Base-by-base conservation (phyloP, 2,888 invertebrate species). In the Drosophila suboccidentalis region DNA sequence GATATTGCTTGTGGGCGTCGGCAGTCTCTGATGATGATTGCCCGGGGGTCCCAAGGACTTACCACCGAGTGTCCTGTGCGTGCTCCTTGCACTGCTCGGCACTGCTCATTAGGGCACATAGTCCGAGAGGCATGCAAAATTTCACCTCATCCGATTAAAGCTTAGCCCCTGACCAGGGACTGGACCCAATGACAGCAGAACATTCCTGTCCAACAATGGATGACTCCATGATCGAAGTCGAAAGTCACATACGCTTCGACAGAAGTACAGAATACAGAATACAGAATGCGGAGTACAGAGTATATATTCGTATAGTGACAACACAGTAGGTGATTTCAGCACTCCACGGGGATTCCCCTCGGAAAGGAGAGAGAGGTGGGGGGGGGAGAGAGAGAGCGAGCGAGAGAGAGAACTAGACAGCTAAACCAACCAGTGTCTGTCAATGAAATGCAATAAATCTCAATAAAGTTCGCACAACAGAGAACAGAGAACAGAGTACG, bases 361-460 rank as follows among this genome's bases (percentile, higher is more conserved):
- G 26, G 26, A n/a, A n/a, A n/a, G n/a, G n/a, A n/a, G n/a, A n/a
- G n/a, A n/a, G n/a, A n/a, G n/a, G n/a, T n/a, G n/a, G n/a, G n/a
- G n/a, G n/a, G 5, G 26, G 11, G 43, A n/a, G 1, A 9, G 39
- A 17, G 13, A 6, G 19, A n/a, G 22, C 0, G 22, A 22, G 22
- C 10, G 43, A 22, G 2, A 9, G 39, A 17, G 13, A 6, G 26
- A n/a, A 32, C 43, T 44, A 19, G 17, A 41, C 41, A 53, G 41
- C 41, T 36, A 44, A 38, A 17, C n/a, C 73, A 57, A 43, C 22
- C 38, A 32, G 44, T n/a, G 79, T 64, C 85, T 75, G 75, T 54
- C 88, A 78, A 66, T 82, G 78, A 66, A 71, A 67, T 78, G 87
- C 71, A 86, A 86, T 90, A 86, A 86, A 86, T 86, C 80, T 90